Conservation (phyloP, 2,888 invertebrate genomes). For the Orchestes rusci region DNA sequence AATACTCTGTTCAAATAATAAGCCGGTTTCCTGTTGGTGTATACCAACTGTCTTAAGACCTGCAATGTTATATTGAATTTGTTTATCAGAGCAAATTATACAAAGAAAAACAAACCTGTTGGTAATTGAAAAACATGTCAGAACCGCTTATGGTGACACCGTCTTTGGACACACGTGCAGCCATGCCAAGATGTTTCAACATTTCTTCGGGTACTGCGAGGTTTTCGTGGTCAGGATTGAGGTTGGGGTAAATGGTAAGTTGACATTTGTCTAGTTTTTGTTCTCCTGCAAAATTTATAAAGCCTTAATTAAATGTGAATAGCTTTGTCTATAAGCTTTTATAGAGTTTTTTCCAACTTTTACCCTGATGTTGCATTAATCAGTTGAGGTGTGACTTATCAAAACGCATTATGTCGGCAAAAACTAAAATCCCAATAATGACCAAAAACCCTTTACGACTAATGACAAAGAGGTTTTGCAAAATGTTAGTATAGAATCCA, state of each 20-base stretch:
- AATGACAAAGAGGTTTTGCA: too few species aligned
- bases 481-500: too few species aligned
- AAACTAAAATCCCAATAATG: too few species aligned
- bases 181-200: slow-evolving; percentile 61
- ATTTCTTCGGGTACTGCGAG: slow-evolving; percentile 67
- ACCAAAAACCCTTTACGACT: too few species aligned
- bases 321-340: too few species aligned
- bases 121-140: slow-evolving; percentile 70
- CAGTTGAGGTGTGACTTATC: too few species aligned
- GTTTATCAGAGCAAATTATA: too few species aligned
- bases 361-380: too few species aligned
- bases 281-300: slow-evolving; percentile 23
- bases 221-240: slow-evolving; percentile 94
- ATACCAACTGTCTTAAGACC: slow-evolving; percentile 74
- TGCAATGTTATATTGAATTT: slow-evolving; percentile 8
- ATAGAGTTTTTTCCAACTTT: too few species aligned
- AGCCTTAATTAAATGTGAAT: neutral
- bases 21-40: slow-evolving; percentile 94
- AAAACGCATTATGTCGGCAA: too few species aligned
- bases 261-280: slow-evolving; percentile 88
- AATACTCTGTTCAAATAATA: slow-evolving; percentile 93
- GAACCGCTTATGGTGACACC: slow-evolving; percentile 77
- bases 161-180: slow-evolving; percentile 82
- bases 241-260: slow-evolving; percentile 87
- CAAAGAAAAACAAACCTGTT: slow-evolving; percentile 46